Evolutionary conservation across 2,888 invertebrate species (phyloP), one percentile per base, ranked within the genome.

Genomic region (Melieria crassipennis): DNA sequence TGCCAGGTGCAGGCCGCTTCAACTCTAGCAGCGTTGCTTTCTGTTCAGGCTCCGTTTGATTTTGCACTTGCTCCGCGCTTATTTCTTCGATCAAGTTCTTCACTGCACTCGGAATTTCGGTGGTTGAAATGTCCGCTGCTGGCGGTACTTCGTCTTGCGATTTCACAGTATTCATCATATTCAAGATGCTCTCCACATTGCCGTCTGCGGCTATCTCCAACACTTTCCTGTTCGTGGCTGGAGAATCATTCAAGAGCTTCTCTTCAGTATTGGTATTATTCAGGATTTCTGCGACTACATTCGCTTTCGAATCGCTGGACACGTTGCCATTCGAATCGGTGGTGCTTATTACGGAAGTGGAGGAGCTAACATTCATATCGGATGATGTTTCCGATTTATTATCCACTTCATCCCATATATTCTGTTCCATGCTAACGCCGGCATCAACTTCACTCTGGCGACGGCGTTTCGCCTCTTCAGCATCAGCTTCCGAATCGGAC

Each of bases 401-500:
- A 46, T 79, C 77, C 7, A 82, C 71, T 7, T 78, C 77, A 45
- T 78, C 72, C 71, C 79, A 80, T 16, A 76, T 70, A 1, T 66
- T 71, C 13, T 73, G 52, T 16, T 78, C 76, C 42, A 68, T 70
- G 62, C 61, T 57, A 45, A 68, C 71, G 7, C 74, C 74, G n/a
- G 72, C 63, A 65, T 72, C 69, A 2, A 61, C 48, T 70, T 73
- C 71, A 5, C 62, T 47, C 65, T 70, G 70, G 10, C 78, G 79
- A 46, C 65, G 72, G 4, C 62, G 62, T 46, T 78, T 78, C 0
- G 71, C 66, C 45, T 68, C 62, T n/a, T 76, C 62, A 1, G 65
- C 57, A 1, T 76, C 78, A 5, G 75, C 65, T 48, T 85, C 85
- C 0, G 86, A 86, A 70, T 84, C 85, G 1, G 84, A 82, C 4